phyloP scores from a whole-genome alignment of 2,888 invertebrate genomes.

The Nasonovia ribisnigri region DNA sequence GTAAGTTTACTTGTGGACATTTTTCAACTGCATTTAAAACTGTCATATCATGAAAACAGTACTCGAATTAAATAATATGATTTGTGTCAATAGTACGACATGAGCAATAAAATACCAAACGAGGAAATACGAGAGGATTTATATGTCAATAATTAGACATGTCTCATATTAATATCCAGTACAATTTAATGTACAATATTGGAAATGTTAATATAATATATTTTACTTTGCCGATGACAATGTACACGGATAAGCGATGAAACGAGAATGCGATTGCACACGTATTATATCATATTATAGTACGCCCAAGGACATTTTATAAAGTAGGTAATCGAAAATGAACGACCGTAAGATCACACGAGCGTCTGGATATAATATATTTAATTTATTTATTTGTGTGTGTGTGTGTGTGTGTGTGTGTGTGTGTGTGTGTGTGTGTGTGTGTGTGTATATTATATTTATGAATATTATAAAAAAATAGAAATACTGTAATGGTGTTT shows the following conservation, averaged over 20 bases:
- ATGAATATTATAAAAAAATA: background rate
- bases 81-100: background rate
- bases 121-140: too few relatives aligned
- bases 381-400: background rate
- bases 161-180: background rate
- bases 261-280: background rate
- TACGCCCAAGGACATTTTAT: background rate
- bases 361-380: background rate
- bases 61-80: background rate
- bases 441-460: background rate
- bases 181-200: background rate
- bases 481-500: background rate
- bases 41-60: too few relatives aligned
- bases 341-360: background rate
- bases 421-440: too few relatives aligned
- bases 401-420: too few relatives aligned
- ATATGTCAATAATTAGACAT: background rate
- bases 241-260: background rate
- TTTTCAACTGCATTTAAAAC: too few relatives aligned
- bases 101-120: background rate
- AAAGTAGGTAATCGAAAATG: background rate
- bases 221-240: background rate
- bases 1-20: too few relatives aligned
- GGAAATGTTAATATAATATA: background rate
- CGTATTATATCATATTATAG: background rate